These are phyloP conservation scores for Anodontia alba DNA, from an alignment of 2,888 invertebrate species.

Conservation along the genomic window DNA sequence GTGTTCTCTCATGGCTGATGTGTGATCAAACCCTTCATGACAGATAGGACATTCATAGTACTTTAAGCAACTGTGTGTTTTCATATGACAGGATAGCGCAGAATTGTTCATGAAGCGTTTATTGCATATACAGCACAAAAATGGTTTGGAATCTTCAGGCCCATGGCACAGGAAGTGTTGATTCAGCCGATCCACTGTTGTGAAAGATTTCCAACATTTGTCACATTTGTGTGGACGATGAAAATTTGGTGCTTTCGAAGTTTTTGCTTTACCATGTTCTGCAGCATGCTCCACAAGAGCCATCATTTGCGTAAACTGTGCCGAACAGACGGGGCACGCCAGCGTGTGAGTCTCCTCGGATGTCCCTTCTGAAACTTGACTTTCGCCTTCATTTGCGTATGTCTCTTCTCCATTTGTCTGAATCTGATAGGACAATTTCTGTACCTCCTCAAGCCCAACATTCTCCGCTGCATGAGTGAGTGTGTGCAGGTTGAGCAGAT, in stretches of 20 bases:
- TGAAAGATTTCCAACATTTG: constrained; percentile 89
- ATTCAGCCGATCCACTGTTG: constrained; percentile 88
- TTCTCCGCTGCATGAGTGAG: constrained; percentile 86
- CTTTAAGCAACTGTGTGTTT: constrained; percentile 88
- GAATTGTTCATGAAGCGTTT: constrained; percentile 89
- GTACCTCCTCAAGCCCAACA: constrained; percentile 70
- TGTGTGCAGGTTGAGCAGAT: constrained; percentile 86
- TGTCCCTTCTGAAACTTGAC: not conserved
- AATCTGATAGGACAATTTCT: constrained; percentile 45
- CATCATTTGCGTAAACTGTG: constrained; percentile 82
- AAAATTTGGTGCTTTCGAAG: constrained; percentile 73
- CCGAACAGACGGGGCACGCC: constrained; percentile 84
- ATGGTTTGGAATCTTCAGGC: constrained; percentile 88
- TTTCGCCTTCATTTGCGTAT: not conserved
- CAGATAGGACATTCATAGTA: constrained; percentile 91
- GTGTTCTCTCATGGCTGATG: constrained; percentile 87
- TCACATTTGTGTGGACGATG: constrained; percentile 88
- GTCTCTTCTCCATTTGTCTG: not conserved
- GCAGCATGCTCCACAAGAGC: constrained; percentile 86
- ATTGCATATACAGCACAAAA: constrained; percentile 87
- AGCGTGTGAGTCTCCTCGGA: constrained; percentile 54
- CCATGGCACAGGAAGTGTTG: constrained; percentile 89
- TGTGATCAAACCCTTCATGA: constrained; percentile 88
- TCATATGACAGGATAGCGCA: constrained; percentile 90
- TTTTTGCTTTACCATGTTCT: constrained; percentile 70